Evolutionary conservation across 2,797 vertebrate genomes (phyloP).

Genomic region (Heliangelus exortis): DNA sequence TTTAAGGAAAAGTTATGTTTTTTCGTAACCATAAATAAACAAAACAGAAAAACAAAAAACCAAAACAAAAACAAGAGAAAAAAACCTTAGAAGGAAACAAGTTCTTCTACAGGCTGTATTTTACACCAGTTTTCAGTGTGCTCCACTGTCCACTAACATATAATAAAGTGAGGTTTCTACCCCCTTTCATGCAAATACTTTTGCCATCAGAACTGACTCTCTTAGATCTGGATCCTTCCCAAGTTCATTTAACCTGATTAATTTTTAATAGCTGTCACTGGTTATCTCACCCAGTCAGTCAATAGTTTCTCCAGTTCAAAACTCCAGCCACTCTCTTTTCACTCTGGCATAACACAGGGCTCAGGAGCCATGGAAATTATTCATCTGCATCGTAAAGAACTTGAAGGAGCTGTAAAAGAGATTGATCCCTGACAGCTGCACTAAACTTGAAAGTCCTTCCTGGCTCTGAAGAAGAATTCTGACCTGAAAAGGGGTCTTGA

Average conservation of each 20-base stretch:
- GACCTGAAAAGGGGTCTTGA: conserved; percentile 57
- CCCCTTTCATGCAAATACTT: background rate
- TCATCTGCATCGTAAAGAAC: conserved; percentile 66
- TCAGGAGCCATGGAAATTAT: conserved; percentile 4
- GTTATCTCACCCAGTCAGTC: conserved; percentile 33
- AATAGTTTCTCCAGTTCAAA: conserved; percentile 47
- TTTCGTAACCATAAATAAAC: background rate
- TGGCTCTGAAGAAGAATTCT: conserved; percentile 56
- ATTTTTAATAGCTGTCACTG: conserved; percentile 40
- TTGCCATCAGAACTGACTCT: background rate
- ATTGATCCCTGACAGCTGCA: conserved; percentile 52
- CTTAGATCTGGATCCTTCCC: background rate
- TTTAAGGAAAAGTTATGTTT: background rate
- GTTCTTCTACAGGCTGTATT: background rate
- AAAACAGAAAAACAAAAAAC: background rate
- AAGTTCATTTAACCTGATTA: conserved; percentile 34
- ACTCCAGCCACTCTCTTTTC: background rate
- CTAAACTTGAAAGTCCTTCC: conserved; percentile 63
- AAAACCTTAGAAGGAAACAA: background rate
- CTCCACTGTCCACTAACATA: background rate
- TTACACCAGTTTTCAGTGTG: background rate
- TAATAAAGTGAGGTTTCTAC: background rate
- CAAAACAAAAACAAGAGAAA: background rate
- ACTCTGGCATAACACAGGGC: background rate
- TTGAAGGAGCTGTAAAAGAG: conserved; percentile 57